Evolutionary conservation across 2,113 vertebrate species (phyloP).

Genomic region (Hypomesus transpacificus): DNA sequence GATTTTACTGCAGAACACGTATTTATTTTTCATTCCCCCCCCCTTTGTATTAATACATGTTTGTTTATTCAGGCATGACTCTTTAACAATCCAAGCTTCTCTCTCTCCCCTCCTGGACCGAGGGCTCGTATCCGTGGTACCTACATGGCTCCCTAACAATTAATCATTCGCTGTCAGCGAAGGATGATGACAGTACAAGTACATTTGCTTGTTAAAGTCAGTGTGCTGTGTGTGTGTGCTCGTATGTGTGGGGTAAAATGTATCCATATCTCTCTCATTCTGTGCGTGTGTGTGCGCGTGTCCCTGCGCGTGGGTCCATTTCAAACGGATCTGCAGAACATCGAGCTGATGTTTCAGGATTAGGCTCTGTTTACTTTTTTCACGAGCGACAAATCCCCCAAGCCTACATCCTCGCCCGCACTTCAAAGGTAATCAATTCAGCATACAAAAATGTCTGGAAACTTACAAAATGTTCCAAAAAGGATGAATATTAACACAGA

Average conservation of each 20-base stretch:
- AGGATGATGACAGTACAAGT: neutral
- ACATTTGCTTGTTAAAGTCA: neutral
- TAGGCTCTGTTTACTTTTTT: neutral
- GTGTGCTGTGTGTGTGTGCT: neutral
- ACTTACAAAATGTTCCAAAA: slow-evolving; percentile 22
- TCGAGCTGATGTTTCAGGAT: slow-evolving; percentile 2
- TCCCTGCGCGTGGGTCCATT: neutral
- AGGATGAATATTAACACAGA: slow-evolving; percentile 20
- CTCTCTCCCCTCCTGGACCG: neutral
- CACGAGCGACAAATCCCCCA: neutral
- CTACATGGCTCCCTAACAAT: slow-evolving; percentile 2
- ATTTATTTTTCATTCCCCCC: too few species aligned
- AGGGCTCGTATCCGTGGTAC: neutral
- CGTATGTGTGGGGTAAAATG: neutral
- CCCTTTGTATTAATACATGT: slow-evolving; percentile 16
- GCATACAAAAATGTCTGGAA: slow-evolving; percentile 14
- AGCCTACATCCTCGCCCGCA: neutral
- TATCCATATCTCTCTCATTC: too few species aligned
- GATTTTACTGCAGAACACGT: neutral
- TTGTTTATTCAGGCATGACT: slow-evolving; percentile 32
- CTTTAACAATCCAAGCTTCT: slow-evolving; percentile 30
- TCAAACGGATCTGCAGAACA: neutral
- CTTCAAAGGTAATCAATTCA: slow-evolving; percentile 27
- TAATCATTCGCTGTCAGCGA: slow-evolving; percentile 14
- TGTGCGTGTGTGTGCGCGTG: neutral